These are phyloP conservation scores for Caranx ignobilis DNA, from an alignment of 2,113 vertebrate genomes.

Conservation along the genomic window DNA sequence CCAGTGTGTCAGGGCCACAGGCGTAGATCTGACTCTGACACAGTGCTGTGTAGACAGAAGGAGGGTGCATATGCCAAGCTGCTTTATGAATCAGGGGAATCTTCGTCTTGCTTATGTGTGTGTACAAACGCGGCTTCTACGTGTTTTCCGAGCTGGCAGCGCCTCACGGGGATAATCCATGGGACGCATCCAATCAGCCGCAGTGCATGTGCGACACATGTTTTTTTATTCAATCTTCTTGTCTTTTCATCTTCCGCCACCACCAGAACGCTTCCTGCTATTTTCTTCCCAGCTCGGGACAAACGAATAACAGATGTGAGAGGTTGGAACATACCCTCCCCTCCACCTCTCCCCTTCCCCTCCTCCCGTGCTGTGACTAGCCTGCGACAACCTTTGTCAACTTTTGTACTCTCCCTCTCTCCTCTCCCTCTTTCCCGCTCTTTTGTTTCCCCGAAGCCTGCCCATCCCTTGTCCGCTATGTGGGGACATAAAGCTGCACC, in stretches of 20 bases:
- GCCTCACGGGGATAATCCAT: conserved; percentile 72
- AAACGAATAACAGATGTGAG: conserved; percentile 99
- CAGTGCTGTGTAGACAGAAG: conserved; percentile 48
- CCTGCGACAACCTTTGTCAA: conserved; percentile 94
- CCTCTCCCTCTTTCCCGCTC: conserved; percentile 33
- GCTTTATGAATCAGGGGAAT: conserved; percentile 62
- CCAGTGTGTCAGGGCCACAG: conserved; percentile 53
- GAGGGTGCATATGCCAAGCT: conserved; percentile 48
- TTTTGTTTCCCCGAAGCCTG: conserved; percentile 62
- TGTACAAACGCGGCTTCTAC: not conserved
- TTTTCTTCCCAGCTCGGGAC: conserved; percentile 95
- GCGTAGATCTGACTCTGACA: conserved; percentile 59
- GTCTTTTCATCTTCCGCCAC: conserved; percentile 97
- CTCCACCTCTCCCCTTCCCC: conserved; percentile 85
- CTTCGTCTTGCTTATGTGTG: conserved; percentile 33
- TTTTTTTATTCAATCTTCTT: conserved; percentile 89
- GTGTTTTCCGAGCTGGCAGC: conserved; percentile 72
- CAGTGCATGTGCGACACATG: conserved; percentile 90
- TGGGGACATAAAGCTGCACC: conserved; percentile 72
- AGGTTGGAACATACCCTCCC: conserved; percentile 86
- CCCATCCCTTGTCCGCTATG: conserved; percentile 78
- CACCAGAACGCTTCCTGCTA: conserved; percentile 96
- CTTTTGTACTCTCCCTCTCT: conserved; percentile 85
- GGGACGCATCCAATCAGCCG: conserved; percentile 90
- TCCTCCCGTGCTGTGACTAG: conserved; percentile 66